Evolutionary conservation across 2,113 vertebrate genomes (phyloP), one percentile per base, ranked within the genome.

Genomic region (Sinocyclocheilus maitianheensis): DNA sequence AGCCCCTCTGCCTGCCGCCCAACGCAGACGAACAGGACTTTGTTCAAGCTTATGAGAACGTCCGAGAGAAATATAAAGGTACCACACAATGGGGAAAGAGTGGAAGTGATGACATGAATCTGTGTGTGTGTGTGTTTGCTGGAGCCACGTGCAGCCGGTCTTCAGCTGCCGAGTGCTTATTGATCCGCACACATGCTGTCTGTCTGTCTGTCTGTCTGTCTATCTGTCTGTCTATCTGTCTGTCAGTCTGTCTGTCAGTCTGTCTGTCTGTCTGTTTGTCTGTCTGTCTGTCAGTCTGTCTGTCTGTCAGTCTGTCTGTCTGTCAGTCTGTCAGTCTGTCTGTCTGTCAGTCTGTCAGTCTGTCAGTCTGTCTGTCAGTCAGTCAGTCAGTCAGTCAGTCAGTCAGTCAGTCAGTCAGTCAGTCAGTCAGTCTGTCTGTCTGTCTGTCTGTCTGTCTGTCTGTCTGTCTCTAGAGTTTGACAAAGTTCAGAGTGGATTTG

Each of bases 31-130:
- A 97, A 92, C 95, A 96, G 93, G 97, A 97, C 94, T 98, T 97
- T 91, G 91, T 98, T 90, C 96, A 97, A 87, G 97, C 97, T 48
- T 98, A 97, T 80, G 97, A 98, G 91, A 97, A 96, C 81, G 97
- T 98, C 93, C 91, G 96, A 80, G 97, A 97, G 94, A 96, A 95
- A 90, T 97, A 97, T 88, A 97, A 96, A 97, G 97, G 97, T 98
- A 95, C 22, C 22, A 80, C 10, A 79, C 34, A 84, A 77, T 34
- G 37, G 24, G 34, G 76, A 6, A 84, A 14, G 37, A 30, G 18
- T 26, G 46, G 67, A 9, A 55, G 63, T 37, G 85, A 84, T 89
- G 91, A 90, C 89, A 71, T 81, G 63, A 78, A 65, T 88, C 43
- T 71, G 67, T 71, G 79, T n/a, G 62, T 87, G 86, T 72, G 83